Conservation (phyloP, 1,140 invertebrate genomes). For the Panagrolaimus sp. region DNA sequence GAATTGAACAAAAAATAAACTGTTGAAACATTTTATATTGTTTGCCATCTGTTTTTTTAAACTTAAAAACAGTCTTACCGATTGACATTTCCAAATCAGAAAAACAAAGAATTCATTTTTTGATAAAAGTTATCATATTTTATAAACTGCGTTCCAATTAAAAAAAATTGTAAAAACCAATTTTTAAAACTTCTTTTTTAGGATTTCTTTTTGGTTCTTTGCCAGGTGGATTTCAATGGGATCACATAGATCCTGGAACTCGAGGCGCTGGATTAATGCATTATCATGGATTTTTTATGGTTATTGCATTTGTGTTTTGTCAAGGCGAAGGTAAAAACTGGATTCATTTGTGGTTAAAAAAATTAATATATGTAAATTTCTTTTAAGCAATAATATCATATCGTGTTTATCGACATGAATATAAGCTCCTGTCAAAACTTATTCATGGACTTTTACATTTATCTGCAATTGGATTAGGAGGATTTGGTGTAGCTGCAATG, state of each 20-base stretch:
- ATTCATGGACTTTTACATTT: conserved; percentile 27
- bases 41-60: no score
- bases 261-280: conserved; percentile 7
- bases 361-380: not conserved
- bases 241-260: not conserved
- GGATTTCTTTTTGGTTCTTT: conserved; percentile 28
- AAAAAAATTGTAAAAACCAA: no score
- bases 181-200: no score
- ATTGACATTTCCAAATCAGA: no score
- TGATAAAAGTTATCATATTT: no score
- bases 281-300: conserved; percentile 24
- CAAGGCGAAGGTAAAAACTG: conserved; percentile 32
- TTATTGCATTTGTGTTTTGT: conserved; percentile 27
- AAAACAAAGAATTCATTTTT: no score
- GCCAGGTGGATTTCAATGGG: conserved; percentile 15
- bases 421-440: conserved; percentile 20
- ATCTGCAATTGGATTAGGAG: conserved; percentile 9
- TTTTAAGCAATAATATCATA: conserved; percentile 28
- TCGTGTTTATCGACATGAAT: conserved; percentile 32
- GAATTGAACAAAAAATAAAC: no score
- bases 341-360: not conserved
- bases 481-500: conserved; percentile 14
- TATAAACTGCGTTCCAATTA: no score
- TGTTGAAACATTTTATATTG: no score
- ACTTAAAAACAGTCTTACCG: no score